Percentiles rank a stretch among this genome's conserved stretches.
Conservation (phyloP, 2,888 invertebrate genomes). For the Labia minor region DNA sequence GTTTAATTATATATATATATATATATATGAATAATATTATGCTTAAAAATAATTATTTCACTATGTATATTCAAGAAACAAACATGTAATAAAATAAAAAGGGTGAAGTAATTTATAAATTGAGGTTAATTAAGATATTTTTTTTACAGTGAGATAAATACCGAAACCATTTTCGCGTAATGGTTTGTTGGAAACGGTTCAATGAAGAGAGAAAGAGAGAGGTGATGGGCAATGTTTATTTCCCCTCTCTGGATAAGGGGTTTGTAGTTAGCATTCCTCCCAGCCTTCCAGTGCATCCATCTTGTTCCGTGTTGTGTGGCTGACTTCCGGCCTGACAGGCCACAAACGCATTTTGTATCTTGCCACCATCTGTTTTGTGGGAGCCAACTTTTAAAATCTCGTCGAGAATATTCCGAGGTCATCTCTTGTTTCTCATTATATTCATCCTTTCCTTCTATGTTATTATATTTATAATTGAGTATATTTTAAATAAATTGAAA, state of each 20-base stretch:
- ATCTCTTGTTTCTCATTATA: too few relatives aligned
- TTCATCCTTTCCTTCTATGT: too few relatives aligned
- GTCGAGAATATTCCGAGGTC: not conserved
- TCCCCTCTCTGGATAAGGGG: not conserved
- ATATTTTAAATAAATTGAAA: too few relatives aligned
- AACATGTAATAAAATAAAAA: too few relatives aligned
- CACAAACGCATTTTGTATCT: constrained; percentile 1
- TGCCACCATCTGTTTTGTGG: not conserved
- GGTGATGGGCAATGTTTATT: not conserved
- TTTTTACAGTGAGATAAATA: too few relatives aligned
- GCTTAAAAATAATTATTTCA: too few relatives aligned
- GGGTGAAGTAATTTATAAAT: too few relatives aligned
- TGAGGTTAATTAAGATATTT: too few relatives aligned
- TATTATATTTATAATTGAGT: too few relatives aligned
- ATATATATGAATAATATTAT: too few relatives aligned
- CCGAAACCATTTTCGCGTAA: not conserved
- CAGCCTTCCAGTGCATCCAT: not conserved
- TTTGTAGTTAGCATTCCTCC: not conserved
- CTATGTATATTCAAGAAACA: too few relatives aligned
- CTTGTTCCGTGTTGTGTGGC: constrained; percentile 3
- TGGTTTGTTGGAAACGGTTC: not conserved
- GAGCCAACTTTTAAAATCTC: not conserved
- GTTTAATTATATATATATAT: too few relatives aligned
- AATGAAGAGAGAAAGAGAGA: not conserved
- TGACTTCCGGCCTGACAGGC: constrained; percentile 13